Conservation (phyloP, 2,888 invertebrate species). For the Criorhina ranunculi region DNA sequence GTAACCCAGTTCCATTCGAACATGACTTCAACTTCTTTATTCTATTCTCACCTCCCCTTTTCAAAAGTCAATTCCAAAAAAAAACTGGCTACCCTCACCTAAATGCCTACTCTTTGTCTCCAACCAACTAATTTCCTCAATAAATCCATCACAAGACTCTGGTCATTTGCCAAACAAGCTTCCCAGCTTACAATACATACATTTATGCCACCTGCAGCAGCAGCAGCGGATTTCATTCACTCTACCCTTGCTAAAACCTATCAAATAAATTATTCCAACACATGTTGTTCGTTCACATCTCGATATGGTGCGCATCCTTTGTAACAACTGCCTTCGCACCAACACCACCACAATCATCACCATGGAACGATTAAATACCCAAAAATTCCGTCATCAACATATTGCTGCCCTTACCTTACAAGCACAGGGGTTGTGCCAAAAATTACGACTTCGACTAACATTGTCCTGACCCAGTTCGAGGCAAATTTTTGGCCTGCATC, state of each 20-base stretch:
- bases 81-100: no score
- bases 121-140: slow-evolving; percentile 17
- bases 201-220: slow-evolving; percentile 68
- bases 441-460: slow-evolving; percentile 48
- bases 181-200: slow-evolving; percentile 23
- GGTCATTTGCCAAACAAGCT: slow-evolving; percentile 64
- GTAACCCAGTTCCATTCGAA: no score
- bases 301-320: slow-evolving; percentile 27
- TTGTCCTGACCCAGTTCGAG: slow-evolving; percentile 67
- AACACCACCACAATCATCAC: slow-evolving; percentile 29
- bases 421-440: slow-evolving; percentile 57
- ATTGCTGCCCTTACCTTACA: slow-evolving; percentile 33
- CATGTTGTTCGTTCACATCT: slow-evolving; percentile 60
- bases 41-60: no score
- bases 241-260: not conserved
- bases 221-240: slow-evolving; percentile 4
- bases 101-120: not conserved
- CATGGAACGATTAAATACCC: slow-evolving; percentile 45
- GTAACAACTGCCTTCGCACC: slow-evolving; percentile 7
- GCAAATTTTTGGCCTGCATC: slow-evolving; percentile 68
- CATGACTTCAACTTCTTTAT: no score
- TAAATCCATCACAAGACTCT: slow-evolving; percentile 47
- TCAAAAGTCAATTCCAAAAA: no score
- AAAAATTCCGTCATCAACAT: slow-evolving; percentile 64
- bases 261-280: slow-evolving; percentile 45